These are phyloP conservation scores for Perizoma affinitatum DNA, from an alignment of 2,888 invertebrate species.

Conservation along the genomic window DNA sequence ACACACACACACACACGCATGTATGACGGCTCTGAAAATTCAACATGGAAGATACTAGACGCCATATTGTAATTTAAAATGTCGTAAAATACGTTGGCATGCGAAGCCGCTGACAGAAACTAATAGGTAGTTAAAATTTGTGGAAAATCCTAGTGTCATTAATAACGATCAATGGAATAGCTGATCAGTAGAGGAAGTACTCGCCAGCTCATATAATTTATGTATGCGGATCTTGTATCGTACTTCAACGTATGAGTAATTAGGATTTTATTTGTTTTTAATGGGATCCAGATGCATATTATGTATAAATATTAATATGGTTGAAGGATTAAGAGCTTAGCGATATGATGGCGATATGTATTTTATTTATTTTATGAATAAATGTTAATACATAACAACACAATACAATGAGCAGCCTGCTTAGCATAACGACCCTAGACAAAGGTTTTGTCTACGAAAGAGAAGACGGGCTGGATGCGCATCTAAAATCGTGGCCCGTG, in stretches of 20 bases:
- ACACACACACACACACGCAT: too few species aligned
- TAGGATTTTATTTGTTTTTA: neutral
- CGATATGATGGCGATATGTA: neutral
- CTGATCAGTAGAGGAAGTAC: constrained; percentile 3
- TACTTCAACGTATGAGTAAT: neutral
- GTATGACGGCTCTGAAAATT: too few species aligned
- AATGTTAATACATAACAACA: too few species aligned
- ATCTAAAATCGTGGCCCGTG: too few species aligned
- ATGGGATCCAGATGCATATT: constrained; percentile 1
- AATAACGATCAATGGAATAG: neutral
- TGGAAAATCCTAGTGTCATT: neutral
- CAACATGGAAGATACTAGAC: too few species aligned
- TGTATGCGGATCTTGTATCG: constrained; percentile 4
- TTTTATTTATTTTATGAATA: too few species aligned
- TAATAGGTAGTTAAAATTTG: neutral
- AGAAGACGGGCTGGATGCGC: too few species aligned
- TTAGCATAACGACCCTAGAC: too few species aligned
- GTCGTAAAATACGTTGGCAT: neutral
- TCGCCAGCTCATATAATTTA: constrained; percentile 1
- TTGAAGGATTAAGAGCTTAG: neutral
- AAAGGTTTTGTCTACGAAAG: too few species aligned
- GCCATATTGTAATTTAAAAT: too few species aligned
- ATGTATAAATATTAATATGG: neutral
- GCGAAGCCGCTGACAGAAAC: neutral
- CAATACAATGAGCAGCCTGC: too few species aligned